Evolutionary conservation across 2,113 vertebrate genomes (phyloP), one percentile per base, ranked within the genome.

Genomic region (Odocoileus virginianus): DNA sequence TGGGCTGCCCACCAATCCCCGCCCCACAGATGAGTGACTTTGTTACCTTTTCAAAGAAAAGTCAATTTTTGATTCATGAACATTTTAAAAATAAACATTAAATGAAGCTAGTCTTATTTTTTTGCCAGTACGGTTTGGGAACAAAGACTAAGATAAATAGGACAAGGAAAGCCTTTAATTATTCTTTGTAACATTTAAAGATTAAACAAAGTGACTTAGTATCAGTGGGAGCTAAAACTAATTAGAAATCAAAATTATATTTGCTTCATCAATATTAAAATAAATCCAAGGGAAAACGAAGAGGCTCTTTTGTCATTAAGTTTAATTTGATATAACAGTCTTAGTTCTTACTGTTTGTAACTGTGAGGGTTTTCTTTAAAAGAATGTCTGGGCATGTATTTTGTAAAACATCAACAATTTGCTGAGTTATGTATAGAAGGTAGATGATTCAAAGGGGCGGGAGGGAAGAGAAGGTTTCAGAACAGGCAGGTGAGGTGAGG

Each of bases 171-270:
- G 60, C 36, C 36, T 93, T 91, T 91, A 93, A 58, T 93, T 87
- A 97, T 9, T 92, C 60, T 92, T 93, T 60, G 57, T 97, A 97
- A 94, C 83, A 95, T 96, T 95, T 95, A 97, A 97, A 92, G 88
- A 50, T 92, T 82, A 86, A 94, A 97, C 89, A 96, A 95, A 97
- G 88, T 5, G 2, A 47, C 71, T 93, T 57, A 45, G 14, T n/a
- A 81, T 95, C 96, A 50, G 87, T 58, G 94, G 91, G 97, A 97
- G 86, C 78, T 58, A 74, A 96, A 94, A 94, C 83, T 94, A 97
- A 97, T 97, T 97, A 97, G 92, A 97, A 98, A 94, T 92, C 88
- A 97, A 89, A 97, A 96, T 94, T 88, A 87, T 58, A 47, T 81
- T 97, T 3, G 0, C 78, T 91, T 89, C 85, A 86, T 97, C 94